Percentiles rank a stretch among this genome's conserved stretches.
phyloP scores from a whole-genome alignment of 2,797 vertebrate genomes.

The Chelon auratus region DNA sequence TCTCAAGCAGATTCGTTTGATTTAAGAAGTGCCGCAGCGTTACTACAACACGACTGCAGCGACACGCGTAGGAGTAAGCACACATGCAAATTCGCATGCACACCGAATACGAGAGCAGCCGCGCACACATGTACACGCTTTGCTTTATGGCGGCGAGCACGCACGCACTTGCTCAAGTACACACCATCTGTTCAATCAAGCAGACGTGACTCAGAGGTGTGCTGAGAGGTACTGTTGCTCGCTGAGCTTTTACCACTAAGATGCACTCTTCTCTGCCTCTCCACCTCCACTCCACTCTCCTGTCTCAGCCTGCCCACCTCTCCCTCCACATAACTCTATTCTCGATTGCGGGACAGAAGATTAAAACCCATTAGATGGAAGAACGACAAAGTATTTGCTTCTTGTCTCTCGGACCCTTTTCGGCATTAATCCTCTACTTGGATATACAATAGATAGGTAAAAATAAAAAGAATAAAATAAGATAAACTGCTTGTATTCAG shows the following conservation, averaged over 20 bases:
- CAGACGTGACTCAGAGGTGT: constrained; percentile 53
- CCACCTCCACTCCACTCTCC: constrained; percentile 36
- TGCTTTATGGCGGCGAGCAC: constrained; percentile 19
- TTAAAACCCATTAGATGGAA: no score
- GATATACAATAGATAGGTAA: not conserved
- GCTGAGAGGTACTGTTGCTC: constrained; percentile 52
- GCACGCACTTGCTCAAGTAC: constrained; percentile 19
- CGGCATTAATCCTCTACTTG: not conserved
- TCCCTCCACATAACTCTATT: constrained; percentile 42
- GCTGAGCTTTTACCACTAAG: constrained; percentile 43
- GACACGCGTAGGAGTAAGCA: constrained; percentile 34
- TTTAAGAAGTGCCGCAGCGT: constrained; percentile 67
- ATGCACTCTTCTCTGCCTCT: constrained; percentile 34
- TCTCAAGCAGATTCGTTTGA: constrained; percentile 69
- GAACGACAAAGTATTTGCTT: constrained; percentile 3
- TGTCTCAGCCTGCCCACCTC: constrained; percentile 52
- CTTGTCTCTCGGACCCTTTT: constrained; percentile 19
- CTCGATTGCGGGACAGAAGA: constrained; percentile 20
- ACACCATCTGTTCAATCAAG: constrained; percentile 56
- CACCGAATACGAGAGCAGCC: not conserved
- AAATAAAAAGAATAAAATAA: not conserved
- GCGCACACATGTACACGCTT: not conserved
- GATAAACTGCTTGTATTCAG: constrained; percentile 9
- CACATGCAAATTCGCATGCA: constrained; percentile 31
- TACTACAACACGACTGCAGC: constrained; percentile 44